Percentiles rank a stretch among this genome's conserved stretches.
Conservation (phyloP, 2,113 vertebrate genomes). For the Psittacara wagleri region DNA sequence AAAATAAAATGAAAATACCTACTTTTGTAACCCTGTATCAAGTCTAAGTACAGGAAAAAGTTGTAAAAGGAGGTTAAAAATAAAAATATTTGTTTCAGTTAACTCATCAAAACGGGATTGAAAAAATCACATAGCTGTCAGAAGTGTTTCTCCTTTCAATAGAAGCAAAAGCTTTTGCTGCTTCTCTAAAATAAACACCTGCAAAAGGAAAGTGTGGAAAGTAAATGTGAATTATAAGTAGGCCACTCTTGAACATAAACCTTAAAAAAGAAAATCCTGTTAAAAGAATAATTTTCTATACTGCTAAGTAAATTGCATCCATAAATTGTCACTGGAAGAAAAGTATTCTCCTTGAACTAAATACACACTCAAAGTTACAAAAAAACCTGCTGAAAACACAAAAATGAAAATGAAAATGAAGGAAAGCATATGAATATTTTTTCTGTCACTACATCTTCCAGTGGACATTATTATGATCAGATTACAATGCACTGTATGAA, state of each 20-base stretch:
- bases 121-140: neutral
- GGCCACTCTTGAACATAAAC: slow-evolving; percentile 30
- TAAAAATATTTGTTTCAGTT: slow-evolving; percentile 30
- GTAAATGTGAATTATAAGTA: slow-evolving; percentile 48
- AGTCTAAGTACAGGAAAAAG: slow-evolving; percentile 31
- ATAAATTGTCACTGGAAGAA: slow-evolving; percentile 51
- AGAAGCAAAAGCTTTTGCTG: slow-evolving; percentile 42
- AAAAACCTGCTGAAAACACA: slow-evolving; percentile 49
- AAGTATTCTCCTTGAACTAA: slow-evolving; percentile 52
- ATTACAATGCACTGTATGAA: neutral
- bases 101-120: neutral
- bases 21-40: neutral
- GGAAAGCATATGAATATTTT: slow-evolving; percentile 37
- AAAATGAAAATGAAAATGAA: slow-evolving; percentile 35
- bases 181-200: slow-evolving; percentile 49
- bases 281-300: slow-evolving; percentile 61
- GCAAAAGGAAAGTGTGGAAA: slow-evolving; percentile 55
- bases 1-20: neutral
- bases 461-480: slow-evolving; percentile 21
- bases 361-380: slow-evolving; percentile 44
- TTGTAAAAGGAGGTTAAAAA: neutral
- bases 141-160: slow-evolving; percentile 32
- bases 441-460: slow-evolving; percentile 31
- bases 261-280: slow-evolving; percentile 61
- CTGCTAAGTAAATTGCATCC: slow-evolving; percentile 56